phyloP scores from a whole-genome alignment of 2,888 invertebrate genomes.

The Andrena bucephala region DNA sequence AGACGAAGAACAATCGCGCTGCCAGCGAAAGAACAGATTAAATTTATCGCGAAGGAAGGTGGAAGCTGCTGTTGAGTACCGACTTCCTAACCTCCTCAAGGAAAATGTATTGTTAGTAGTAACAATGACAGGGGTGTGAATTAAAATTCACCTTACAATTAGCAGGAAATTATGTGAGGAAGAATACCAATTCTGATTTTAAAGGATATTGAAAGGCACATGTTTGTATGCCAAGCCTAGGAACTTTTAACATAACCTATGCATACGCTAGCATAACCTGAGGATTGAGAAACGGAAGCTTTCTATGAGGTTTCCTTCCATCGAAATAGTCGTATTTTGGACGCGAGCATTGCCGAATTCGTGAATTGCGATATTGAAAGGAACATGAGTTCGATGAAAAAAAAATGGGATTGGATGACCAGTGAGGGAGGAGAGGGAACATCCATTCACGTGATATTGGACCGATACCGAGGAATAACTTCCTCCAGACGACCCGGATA shows the following conservation, averaged over 20 bases:
- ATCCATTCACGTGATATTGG: constrained; percentile 34
- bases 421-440: not conserved
- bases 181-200: too few species aligned
- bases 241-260: too few species aligned
- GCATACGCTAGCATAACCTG: too few species aligned
- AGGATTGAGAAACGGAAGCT: too few species aligned
- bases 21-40: constrained; percentile 10
- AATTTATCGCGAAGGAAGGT: constrained; percentile 19
- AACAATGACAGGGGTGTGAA: too few species aligned
- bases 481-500: constrained; percentile 42
- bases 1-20: constrained; percentile 25
- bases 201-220: too few species aligned
- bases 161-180: too few species aligned
- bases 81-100: not conserved
- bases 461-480: constrained; percentile 50
- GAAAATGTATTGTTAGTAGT: too few species aligned
- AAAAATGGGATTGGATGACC: not conserved
- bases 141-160: too few species aligned
- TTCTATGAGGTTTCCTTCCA: too few species aligned
- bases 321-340: not conserved
- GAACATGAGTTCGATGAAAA: not conserved
- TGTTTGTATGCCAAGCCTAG: too few species aligned
- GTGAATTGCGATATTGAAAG: not conserved
- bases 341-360: not conserved
- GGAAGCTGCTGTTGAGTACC: not conserved